These are phyloP conservation scores for Ahaetulla prasina DNA, from an alignment of 2,113 vertebrate species.

Conservation along the genomic window DNA sequence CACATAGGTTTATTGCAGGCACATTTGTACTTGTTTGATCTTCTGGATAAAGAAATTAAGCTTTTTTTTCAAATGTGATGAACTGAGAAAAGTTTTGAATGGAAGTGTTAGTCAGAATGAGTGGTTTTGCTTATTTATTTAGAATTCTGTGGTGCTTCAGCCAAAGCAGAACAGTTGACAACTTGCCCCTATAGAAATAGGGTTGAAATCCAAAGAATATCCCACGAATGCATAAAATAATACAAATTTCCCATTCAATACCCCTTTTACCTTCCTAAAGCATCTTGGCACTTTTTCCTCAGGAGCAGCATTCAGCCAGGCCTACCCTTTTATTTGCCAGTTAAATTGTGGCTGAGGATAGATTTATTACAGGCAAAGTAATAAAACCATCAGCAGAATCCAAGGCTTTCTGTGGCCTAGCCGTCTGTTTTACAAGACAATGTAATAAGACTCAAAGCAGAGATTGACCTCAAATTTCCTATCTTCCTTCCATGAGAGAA, in stretches of 20 bases:
- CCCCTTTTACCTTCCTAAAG: background rate
- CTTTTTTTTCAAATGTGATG: background rate
- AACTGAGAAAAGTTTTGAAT: background rate
- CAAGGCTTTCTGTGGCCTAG: background rate
- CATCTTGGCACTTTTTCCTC: background rate
- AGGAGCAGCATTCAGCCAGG: background rate
- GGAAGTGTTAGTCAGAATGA: background rate
- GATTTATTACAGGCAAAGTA: background rate
- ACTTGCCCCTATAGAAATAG: background rate
- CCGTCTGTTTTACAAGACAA: background rate
- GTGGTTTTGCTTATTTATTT: background rate
- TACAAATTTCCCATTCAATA: background rate
- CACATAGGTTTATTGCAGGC: fast-evolving
- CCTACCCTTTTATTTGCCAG: background rate
- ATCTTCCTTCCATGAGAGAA: background rate
- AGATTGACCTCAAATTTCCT: background rate
- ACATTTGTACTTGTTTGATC: background rate
- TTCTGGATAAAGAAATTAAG: background rate
- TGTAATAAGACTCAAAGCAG: background rate
- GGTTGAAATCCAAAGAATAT: background rate
- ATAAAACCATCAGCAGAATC: background rate
- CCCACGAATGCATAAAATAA: background rate
- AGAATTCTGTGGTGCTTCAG: background rate
- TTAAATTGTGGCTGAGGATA: background rate
- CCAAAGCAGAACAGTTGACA: background rate